Evolutionary conservation across 2,888 invertebrate species (phyloP), one percentile per base, ranked within the genome.

Genomic region (Mamestra brassicae): DNA sequence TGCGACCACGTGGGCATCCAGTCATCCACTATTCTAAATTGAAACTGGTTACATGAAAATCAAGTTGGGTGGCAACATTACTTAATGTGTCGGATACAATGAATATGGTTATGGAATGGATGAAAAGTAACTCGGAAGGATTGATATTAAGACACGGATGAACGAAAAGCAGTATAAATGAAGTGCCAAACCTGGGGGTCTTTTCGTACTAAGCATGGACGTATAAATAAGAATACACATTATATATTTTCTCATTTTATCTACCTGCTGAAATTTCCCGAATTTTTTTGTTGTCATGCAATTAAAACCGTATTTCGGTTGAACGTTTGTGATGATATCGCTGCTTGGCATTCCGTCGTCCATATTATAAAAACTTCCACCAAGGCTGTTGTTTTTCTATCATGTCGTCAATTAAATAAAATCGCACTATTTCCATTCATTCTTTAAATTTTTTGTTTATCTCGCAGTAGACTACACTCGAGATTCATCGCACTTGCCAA

Each of bases 301-400:
- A 71, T 82, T 61, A 78, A 83, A 78, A 71, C 67, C 26, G 47
- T 52, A 65, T 71, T 68, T 52, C 57, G 36, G 64, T 78, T 62
- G 62, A 68, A 55, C 54, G 58, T 66, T 66, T 68, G 52, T 70
- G 60, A 72, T 65, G 42, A 54, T 78, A 65, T 67, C 65, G 42
- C 66, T 47, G 69, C 58, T 71, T 71, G 62, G 79, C 50, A 79
- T 71, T 80, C 71, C 54, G 38, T 45, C 45, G 54, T 55, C 34
- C 66, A 55, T 47, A 62, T 50, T 45, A 52, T 52, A 17, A 69
- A 83, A 72, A 83, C 69, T 63, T 58, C 58, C 69, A 80, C 58
- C 79, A 80, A 78, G 80, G 83, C 62, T 72, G 58, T 58, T 58
- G 65, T 80, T 80, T 80, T 83, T 79, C 69, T 70, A 83, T 15